Evolutionary conservation across 2,113 vertebrate genomes (phyloP).

Genomic region (Condylura cristata): DNA sequence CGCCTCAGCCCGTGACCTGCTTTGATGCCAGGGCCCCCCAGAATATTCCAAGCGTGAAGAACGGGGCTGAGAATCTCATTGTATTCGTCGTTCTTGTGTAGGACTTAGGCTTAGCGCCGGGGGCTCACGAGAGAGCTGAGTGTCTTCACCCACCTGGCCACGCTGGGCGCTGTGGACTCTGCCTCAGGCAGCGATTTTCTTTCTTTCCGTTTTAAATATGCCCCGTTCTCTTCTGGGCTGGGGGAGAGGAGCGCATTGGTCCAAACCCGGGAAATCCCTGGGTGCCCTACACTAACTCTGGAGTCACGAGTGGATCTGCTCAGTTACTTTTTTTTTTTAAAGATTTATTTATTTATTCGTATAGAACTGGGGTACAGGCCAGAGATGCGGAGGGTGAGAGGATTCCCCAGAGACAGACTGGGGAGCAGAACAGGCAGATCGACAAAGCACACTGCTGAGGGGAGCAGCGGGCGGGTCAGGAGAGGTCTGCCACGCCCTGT

Average conservation of each 20-base stretch:
- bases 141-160: background rate
- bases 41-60: background rate
- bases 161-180: background rate
- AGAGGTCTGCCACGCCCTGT: too few relatives aligned
- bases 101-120: background rate
- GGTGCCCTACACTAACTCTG: background rate
- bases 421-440: too few relatives aligned
- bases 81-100: background rate
- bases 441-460: too few relatives aligned
- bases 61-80: background rate
- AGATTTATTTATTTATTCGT: too few relatives aligned
- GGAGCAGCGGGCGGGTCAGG: too few relatives aligned
- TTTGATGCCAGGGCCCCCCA: background rate
- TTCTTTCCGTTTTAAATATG: background rate
- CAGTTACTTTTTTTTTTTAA: too few relatives aligned
- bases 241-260: background rate
- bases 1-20: background rate
- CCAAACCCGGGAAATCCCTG: background rate
- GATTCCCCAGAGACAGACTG: too few relatives aligned
- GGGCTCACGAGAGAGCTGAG: background rate
- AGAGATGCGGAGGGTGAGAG: too few relatives aligned
- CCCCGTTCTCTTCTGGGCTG: background rate
- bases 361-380: too few relatives aligned
- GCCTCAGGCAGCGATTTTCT: background rate
- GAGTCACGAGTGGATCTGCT: background rate